These are phyloP conservation scores for Staurois parvus DNA, from an alignment of 2,797 vertebrate genomes.

Conservation along the genomic window DNA sequence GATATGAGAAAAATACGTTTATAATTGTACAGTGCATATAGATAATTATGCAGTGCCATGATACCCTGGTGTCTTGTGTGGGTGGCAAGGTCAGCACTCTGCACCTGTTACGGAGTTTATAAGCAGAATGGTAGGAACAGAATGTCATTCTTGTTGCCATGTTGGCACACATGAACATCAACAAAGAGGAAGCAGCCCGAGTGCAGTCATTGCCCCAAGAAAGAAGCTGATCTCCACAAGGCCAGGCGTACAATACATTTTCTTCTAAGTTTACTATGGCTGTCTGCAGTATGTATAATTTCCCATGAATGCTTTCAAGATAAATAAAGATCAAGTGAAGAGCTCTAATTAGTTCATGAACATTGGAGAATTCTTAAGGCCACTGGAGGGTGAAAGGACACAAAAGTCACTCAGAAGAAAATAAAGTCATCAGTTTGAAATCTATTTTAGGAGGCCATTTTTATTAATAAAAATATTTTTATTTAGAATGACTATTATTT, in stretches of 20 bases:
- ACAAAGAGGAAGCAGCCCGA: slow-evolving; percentile 2
- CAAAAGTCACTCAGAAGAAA: slow-evolving; percentile 15
- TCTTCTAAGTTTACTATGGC: slow-evolving; percentile 15
- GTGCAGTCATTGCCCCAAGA: neutral
- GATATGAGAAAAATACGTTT: too few species aligned
- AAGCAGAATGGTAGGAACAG: slow-evolving; percentile 14
- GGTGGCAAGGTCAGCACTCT: neutral
- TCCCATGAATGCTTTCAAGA: slow-evolving; percentile 54
- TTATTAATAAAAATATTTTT: slow-evolving; percentile 50
- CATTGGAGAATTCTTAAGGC: slow-evolving; percentile 14
- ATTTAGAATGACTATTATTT: slow-evolving; percentile 9
- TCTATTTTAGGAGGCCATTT: neutral
- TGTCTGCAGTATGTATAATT: slow-evolving; percentile 5
- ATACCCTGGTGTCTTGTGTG: neutral
- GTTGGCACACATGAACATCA: slow-evolving; percentile 12
- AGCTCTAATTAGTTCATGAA: slow-evolving; percentile 30
- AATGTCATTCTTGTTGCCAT: slow-evolving; percentile 35
- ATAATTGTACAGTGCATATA: neutral
- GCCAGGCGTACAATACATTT: slow-evolving; percentile 13
- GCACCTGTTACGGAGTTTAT: slow-evolving; percentile 21
- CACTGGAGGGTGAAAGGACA: slow-evolving; percentile 21
- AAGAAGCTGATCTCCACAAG: neutral
- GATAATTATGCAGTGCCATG: neutral
- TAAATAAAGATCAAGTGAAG: slow-evolving; percentile 51
- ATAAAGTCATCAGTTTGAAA: slow-evolving; percentile 13